Evolutionary conservation across 2,797 vertebrate species (phyloP).

Genomic region (Sternarchorhynchus goeldii): DNA sequence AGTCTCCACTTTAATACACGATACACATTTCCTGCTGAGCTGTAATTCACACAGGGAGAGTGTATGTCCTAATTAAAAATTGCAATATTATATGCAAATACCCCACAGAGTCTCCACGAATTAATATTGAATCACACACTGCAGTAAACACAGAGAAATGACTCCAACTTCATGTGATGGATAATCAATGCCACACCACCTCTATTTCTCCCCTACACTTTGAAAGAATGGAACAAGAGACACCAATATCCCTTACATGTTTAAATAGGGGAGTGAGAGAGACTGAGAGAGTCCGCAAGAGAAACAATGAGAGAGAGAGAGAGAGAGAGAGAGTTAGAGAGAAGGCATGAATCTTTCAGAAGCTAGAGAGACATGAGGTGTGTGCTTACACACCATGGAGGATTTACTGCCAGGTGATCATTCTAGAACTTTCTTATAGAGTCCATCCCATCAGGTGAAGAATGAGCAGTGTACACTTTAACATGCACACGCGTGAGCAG

Average conservation of each 20-base stretch:
- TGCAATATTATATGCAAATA: conserved; percentile 38
- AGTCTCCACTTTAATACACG: background rate
- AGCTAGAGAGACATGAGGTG: conserved; percentile 49
- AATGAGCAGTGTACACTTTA: conserved; percentile 8
- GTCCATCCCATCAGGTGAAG: conserved; percentile 17
- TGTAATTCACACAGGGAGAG: conserved; percentile 17
- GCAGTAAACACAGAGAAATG: conserved; percentile 28
- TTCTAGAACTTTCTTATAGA: conserved; percentile 39
- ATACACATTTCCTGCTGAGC: background rate
- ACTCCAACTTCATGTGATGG: conserved; percentile 37
- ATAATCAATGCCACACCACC: conserved; percentile 51
- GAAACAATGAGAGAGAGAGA: conserved; percentile 37
- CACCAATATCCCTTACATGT: conserved; percentile 43
- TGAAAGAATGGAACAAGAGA: conserved; percentile 48
- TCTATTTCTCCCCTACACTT: conserved; percentile 52
- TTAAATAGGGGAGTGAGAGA: conserved; percentile 38
- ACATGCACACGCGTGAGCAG: background rate
- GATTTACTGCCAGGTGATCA: conserved; percentile 47
- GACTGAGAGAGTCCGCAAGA: conserved; percentile 5
- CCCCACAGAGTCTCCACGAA: conserved; percentile 13
- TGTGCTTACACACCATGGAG: conserved; percentile 55
- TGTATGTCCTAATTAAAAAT: conserved; percentile 44
- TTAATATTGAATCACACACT: conserved; percentile 53
- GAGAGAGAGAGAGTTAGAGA: conserved; percentile 32
- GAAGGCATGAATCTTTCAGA: conserved; percentile 56